Percentiles rank a stretch among this genome's conserved stretches.
phyloP scores from a whole-genome alignment of 2,888 invertebrate species.

The Lepidochrysops patricia region DNA sequence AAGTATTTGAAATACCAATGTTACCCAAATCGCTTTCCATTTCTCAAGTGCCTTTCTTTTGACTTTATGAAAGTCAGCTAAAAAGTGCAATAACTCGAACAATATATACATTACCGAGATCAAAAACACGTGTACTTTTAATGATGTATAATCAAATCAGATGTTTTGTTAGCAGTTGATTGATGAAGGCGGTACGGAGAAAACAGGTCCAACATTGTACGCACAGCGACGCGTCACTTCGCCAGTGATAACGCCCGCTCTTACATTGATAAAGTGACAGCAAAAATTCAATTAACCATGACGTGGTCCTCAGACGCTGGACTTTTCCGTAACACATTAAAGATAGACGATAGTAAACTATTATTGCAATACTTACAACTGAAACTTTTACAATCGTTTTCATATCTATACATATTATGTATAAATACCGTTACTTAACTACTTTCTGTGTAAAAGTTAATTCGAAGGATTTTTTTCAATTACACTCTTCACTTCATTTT shows the following conservation, averaged over 20 bases:
- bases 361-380: too few species aligned
- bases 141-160: constrained; percentile 51
- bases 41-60: background rate
- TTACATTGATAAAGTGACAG: background rate
- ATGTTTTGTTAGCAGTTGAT: constrained; percentile 50
- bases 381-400: too few species aligned
- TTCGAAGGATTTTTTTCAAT: background rate
- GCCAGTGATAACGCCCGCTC: background rate
- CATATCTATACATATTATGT: too few species aligned
- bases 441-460: too few species aligned
- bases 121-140: constrained; percentile 30
- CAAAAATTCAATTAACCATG: background rate
- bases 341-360: too few species aligned
- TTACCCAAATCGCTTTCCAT: too few species aligned
- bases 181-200: constrained; percentile 45
- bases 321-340: background rate
- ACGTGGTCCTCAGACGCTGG: background rate
- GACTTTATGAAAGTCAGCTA: too few species aligned
- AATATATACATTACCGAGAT: constrained; percentile 14
- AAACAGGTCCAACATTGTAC: constrained; percentile 41
- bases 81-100: background rate
- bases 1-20: too few species aligned
- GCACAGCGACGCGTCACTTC: background rate
- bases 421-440: too few species aligned
- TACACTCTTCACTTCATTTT: background rate